Conservation (phyloP, 2,797 vertebrate species). For the Perodicticus potto region DNA sequence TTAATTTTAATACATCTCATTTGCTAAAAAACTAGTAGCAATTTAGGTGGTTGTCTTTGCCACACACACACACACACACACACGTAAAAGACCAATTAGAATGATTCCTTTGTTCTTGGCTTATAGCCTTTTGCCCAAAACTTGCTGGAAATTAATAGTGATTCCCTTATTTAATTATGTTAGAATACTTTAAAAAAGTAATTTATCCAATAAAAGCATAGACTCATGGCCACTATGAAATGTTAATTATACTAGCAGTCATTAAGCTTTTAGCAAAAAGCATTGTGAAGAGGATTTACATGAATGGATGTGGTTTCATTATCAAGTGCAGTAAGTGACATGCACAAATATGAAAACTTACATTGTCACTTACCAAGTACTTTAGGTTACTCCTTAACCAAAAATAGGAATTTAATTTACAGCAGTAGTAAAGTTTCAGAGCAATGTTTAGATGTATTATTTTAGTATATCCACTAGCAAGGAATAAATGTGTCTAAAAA, state of each 20-base stretch:
- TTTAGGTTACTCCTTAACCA: not conserved
- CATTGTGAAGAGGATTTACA: not conserved
- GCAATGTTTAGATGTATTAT: not conserved
- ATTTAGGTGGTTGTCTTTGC: slow-evolving; percentile 8
- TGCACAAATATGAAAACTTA: slow-evolving; percentile 16
- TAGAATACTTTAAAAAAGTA: slow-evolving; percentile 46
- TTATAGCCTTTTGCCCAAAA: slow-evolving; percentile 1
- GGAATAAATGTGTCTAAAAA: slow-evolving; percentile 30
- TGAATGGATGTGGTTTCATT: slow-evolving; percentile 34
- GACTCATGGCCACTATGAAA: slow-evolving; percentile 12
- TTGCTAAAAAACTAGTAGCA: slow-evolving; percentile 45
- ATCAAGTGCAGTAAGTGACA: not conserved
- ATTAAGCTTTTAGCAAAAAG: slow-evolving; percentile 20
- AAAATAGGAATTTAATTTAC: slow-evolving; percentile 1
- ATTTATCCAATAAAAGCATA: slow-evolving; percentile 51
- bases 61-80: not conserved
- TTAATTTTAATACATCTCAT: slow-evolving; percentile 2
- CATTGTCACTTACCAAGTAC: not conserved
- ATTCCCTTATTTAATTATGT: slow-evolving; percentile 38
- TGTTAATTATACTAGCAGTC: not conserved
- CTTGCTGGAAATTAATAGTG: slow-evolving; percentile 58
- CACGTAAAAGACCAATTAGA: not conserved
- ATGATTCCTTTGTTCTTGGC: slow-evolving; percentile 10
- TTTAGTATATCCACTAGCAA: not conserved
- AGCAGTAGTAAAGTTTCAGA: not conserved